Base-by-base conservation (phyloP, 2,113 vertebrate genomes). In the Propithecus coquereli region DNA sequence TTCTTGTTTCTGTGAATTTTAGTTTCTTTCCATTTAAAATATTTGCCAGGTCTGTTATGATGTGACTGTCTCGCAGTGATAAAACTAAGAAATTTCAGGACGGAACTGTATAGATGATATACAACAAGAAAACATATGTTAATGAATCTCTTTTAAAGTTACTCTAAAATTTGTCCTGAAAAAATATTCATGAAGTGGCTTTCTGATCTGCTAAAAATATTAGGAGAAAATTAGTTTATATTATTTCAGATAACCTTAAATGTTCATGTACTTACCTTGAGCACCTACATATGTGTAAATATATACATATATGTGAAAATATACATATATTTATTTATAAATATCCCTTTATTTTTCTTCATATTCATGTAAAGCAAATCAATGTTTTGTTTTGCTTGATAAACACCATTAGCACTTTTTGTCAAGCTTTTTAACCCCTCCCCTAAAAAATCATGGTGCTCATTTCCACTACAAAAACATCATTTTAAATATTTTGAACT, bases 1-100 rank as follows among this genome's bases (percentile, higher is more conserved):
- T 92, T 80, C 23, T 37, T 20, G 17, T 83, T 90, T 95, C 34
- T 90, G 30, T n/a, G 10, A 25, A 77, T 32, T 82, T 86, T 3
- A 43, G 45, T 32, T 97, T 96, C 18, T 85, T 83, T 89, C 27
- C 8, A 90, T 32, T 97, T 87, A 80, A 95, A 73, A 11, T n/a
- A 40, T 77, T 90, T 92, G 40, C 18, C 34, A 70, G 2, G 0
- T 82, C 20, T 83, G 34, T 54, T 89, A 68, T 3, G 3, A 23
- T 66, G 2, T 83, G 22, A 61, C 4, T 54, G 10, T 54, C 88
- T 47, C 94, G 27, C 65, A 45, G 23, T 91, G 84, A 94, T 27
- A 32, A 95, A 95, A 94, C 77, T 12, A 27, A 96, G 80, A 95
- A 8, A 85, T 47, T 57, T 89, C 50, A 76, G 37, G 27, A 98